These are phyloP conservation scores for Ceriagrion tenellum DNA, from an alignment of 2,888 invertebrate species.

Conservation along the genomic window DNA sequence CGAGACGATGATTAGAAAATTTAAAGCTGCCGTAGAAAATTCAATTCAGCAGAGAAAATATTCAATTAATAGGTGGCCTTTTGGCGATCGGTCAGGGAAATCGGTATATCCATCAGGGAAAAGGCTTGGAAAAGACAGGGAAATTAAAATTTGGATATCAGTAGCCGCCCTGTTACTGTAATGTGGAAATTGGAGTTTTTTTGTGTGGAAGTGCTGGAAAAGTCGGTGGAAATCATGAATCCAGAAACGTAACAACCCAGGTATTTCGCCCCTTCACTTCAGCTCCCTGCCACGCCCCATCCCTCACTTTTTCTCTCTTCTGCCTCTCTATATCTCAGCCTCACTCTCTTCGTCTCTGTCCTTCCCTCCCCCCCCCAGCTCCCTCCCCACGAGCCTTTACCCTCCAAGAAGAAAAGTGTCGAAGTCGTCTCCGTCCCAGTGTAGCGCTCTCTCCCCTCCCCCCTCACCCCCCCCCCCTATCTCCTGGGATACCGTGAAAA, in stretches of 20 bases:
- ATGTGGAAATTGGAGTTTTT: not conserved
- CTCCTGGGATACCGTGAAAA: slow-evolving; percentile 44
- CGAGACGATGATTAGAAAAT: too few relatives aligned
- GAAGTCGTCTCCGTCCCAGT: not conserved
- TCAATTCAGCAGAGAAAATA: too few relatives aligned
- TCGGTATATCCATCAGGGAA: too few relatives aligned
- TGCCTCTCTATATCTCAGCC: not conserved
- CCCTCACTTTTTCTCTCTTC: too few relatives aligned
- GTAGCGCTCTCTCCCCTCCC: not conserved
- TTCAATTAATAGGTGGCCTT: too few relatives aligned
- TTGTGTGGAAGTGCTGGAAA: not conserved
- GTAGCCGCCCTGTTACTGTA: too few relatives aligned
- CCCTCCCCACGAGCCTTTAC: not conserved
- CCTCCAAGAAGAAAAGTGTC: not conserved
- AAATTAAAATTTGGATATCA: too few relatives aligned
- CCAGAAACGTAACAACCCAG: not conserved
- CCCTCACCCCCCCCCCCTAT: not conserved
- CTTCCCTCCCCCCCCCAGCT: not conserved
- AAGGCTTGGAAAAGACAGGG: too few relatives aligned
- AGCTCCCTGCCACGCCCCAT: not conserved
- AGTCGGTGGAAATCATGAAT: not conserved
- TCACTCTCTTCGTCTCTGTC: not conserved
- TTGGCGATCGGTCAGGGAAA: too few relatives aligned
- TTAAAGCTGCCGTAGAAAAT: too few relatives aligned
- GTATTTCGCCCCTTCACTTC: not conserved